Percentiles rank a stretch among this genome's conserved stretches.
Conservation (phyloP, 23 tunicate species). For the Trididemnum nubilum region DNA sequence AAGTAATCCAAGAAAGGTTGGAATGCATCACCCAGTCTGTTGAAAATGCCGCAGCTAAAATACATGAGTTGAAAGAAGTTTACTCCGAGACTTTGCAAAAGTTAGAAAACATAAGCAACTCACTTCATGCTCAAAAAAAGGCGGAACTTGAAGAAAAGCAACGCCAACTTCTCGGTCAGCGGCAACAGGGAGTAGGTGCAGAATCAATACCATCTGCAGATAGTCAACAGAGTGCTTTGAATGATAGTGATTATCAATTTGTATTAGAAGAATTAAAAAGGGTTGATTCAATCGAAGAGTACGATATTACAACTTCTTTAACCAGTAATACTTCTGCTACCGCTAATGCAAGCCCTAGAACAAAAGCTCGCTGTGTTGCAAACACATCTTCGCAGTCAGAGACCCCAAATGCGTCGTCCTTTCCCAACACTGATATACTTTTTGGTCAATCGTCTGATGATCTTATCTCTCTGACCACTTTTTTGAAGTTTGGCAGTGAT, state of each 20-base stretch:
- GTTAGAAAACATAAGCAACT: constrained; percentile 53
- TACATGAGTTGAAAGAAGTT: constrained; percentile 29
- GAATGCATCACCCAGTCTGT: neutral
- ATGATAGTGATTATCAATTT: neutral
- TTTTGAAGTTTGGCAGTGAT: too few relatives aligned
- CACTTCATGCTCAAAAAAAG: constrained; percentile 36
- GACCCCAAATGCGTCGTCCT: too few relatives aligned
- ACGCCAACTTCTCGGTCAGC: constrained; percentile 24
- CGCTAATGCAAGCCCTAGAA: too few relatives aligned
- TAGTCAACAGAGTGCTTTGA: too few relatives aligned
- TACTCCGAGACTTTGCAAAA: constrained; percentile 52
- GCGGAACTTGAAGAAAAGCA: neutral
- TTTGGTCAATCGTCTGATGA: too few relatives aligned
- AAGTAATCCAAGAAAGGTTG: constrained; percentile 28
- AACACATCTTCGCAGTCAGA: too few relatives aligned
- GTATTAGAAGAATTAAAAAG: neutral
- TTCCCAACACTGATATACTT: too few relatives aligned
- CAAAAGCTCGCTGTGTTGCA: too few relatives aligned
- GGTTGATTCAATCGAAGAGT: neutral
- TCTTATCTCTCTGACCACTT: too few relatives aligned
- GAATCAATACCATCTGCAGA: too few relatives aligned
- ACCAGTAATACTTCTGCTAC: too few relatives aligned
- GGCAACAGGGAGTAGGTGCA: constrained; percentile 74
- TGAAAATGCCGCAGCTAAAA: constrained; percentile 22
- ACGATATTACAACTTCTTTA: too few relatives aligned